Percentiles rank a stretch among this genome's conserved stretches.
Conservation (phyloP, 2,888 invertebrate genomes). For the Crossocerus cetratus region DNA sequence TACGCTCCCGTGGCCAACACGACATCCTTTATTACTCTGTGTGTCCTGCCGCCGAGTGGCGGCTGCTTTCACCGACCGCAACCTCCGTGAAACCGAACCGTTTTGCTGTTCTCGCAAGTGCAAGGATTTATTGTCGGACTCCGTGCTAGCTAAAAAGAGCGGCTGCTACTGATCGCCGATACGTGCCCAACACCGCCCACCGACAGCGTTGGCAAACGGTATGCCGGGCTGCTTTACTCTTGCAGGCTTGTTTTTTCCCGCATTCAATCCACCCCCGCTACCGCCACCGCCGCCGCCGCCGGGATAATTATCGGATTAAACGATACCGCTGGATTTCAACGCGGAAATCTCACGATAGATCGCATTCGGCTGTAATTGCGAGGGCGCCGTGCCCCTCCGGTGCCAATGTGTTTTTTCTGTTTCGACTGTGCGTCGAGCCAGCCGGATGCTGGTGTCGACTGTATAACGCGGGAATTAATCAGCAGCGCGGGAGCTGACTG, state of each 20-base stretch:
- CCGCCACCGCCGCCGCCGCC: neutral
- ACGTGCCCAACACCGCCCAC: slow-evolving; percentile 36
- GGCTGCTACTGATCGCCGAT: slow-evolving; percentile 53
- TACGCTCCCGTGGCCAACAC: neutral
- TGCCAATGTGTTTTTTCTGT: no score
- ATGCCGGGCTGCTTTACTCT: slow-evolving; percentile 5
- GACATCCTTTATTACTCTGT: no score
- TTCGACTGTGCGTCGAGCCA: no score
- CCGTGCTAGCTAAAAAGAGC: slow-evolving; percentile 37
- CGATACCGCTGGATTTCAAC: slow-evolving; percentile 8
- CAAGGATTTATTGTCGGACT: slow-evolving; percentile 63
- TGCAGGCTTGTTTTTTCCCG: slow-evolving; percentile 12
- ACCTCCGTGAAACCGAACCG: slow-evolving; percentile 41
- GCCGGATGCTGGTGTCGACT: no score
- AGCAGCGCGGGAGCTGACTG: no score
- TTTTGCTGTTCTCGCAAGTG: slow-evolving; percentile 57
- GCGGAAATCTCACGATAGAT: neutral
- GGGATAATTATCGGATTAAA: slow-evolving; percentile 35
- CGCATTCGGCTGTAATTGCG: no score
- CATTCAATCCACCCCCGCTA: neutral
- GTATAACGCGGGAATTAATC: no score
- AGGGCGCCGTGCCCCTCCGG: no score
- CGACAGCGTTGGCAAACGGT: slow-evolving; percentile 17
- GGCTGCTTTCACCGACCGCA: slow-evolving; percentile 25
- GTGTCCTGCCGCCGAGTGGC: neutral